Conservation (phyloP, 2,113 vertebrate genomes). For the Chascanopsetta lugubris region DNA sequence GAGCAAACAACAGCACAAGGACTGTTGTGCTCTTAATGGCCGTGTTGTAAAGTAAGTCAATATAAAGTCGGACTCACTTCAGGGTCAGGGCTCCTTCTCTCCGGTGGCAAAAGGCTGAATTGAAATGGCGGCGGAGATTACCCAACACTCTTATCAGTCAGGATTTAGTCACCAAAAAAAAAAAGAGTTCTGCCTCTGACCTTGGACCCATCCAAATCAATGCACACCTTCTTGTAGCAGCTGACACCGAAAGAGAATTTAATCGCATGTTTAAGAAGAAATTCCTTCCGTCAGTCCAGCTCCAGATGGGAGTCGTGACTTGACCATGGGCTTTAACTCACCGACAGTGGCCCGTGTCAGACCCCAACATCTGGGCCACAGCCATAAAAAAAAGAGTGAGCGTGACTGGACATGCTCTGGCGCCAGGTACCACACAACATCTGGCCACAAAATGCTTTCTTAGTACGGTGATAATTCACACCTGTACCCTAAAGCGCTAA, state of each 20-base stretch:
- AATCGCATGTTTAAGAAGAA: background rate
- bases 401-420: conserved; percentile 85
- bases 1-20: conserved; percentile 9
- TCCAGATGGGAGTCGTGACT: conserved; percentile 80
- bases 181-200: conserved; percentile 19
- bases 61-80: conserved; percentile 4
- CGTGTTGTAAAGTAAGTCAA: conserved; percentile 20
- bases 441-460: background rate
- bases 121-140: conserved; percentile 20
- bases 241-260: background rate
- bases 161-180: conserved; percentile 16
- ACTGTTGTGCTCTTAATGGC: conserved; percentile 8
- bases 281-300: conserved; percentile 8
- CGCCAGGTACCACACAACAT: conserved; percentile 76
- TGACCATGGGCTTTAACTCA: conserved; percentile 53
- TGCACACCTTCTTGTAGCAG: background rate
- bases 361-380: conserved; percentile 85
- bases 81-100: background rate
- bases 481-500: too few relatives aligned
- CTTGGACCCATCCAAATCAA: conserved; percentile 7
- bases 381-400: conserved; percentile 85
- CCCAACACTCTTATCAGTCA: conserved; percentile 14
- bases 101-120: conserved; percentile 15
- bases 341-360: conserved; percentile 81
- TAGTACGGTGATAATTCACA: too few relatives aligned